These are phyloP conservation scores for Eulemur rubriventer DNA, from an alignment of 2,797 vertebrate genomes.

Conservation along the genomic window DNA sequence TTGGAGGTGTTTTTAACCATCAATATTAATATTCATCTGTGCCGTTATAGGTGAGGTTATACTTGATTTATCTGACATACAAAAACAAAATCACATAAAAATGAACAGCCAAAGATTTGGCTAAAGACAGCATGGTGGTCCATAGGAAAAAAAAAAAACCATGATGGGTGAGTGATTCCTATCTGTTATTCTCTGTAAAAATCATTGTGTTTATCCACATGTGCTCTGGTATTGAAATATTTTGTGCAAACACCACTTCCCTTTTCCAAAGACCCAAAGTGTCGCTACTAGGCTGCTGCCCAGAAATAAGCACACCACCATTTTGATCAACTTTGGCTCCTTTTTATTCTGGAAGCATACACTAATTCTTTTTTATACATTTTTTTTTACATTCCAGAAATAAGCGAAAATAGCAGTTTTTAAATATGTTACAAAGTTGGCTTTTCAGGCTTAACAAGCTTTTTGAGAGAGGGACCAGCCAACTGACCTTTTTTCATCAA, in stretches of 20 bases:
- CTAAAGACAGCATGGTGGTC: not conserved
- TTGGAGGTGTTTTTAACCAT: not conserved
- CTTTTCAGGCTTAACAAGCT: constrained; percentile 68
- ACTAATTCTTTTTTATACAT: constrained; percentile 72
- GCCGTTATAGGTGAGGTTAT: not conserved
- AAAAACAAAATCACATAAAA: constrained; percentile 35
- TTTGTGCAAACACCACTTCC: constrained; percentile 35
- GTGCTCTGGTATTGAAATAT: not conserved
- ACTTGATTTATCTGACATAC: not conserved
- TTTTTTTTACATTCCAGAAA: constrained; percentile 78
- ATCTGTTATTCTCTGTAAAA: not conserved
- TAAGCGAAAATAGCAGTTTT: constrained; percentile 80
- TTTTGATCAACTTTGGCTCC: constrained; percentile 67
- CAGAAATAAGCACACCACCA: constrained; percentile 58
- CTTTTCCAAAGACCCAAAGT: constrained; percentile 39
- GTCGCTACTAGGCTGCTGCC: not conserved
- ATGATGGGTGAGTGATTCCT: not conserved
- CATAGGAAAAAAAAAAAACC: not conserved
- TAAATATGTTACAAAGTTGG: constrained; percentile 79
- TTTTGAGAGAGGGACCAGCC: constrained; percentile 71
- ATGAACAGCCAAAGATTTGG: not conserved
- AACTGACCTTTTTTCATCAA: constrained; percentile 72
- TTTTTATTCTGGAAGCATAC: constrained; percentile 80
- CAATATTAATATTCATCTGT: constrained; percentile 11
- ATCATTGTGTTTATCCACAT: not conserved